phyloP scores from a whole-genome alignment of 2,888 invertebrate genomes.

The Hyposoter didymator region DNA sequence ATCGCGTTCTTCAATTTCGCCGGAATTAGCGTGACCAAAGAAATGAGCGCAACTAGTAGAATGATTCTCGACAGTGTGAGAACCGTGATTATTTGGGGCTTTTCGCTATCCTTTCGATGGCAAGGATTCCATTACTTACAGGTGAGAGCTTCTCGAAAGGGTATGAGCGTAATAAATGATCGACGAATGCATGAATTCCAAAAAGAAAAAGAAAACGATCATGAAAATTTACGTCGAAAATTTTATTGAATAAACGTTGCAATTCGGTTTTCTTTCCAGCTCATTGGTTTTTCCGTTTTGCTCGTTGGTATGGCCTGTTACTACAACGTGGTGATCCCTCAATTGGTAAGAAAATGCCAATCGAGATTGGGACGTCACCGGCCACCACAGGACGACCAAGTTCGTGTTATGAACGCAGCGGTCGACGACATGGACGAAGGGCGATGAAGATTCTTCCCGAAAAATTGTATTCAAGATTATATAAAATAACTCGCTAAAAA shows the following conservation, averaged over 20 bases:
- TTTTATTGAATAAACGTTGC: background rate
- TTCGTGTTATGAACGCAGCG: slow-evolving; percentile 79
- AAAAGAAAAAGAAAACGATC: background rate
- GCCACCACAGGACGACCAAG: slow-evolving; percentile 75
- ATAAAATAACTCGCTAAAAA: background rate
- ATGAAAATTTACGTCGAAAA: background rate
- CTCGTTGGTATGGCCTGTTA: slow-evolving; percentile 94
- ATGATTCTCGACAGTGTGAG: slow-evolving; percentile 96
- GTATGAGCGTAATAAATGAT: background rate
- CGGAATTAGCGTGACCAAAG: slow-evolving; percentile 96
- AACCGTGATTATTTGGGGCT: slow-evolving; percentile 95
- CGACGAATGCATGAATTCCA: background rate
- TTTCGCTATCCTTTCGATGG: slow-evolving; percentile 91
- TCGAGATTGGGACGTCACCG: slow-evolving; percentile 75
- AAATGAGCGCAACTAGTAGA: slow-evolving; percentile 95
- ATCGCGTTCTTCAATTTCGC: slow-evolving; percentile 98
- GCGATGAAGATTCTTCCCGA: slow-evolving; percentile 33
- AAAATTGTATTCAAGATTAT: background rate
- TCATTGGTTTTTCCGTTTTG: slow-evolving; percentile 91
- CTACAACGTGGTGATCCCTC: slow-evolving; percentile 87
- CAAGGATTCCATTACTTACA: slow-evolving; percentile 91
- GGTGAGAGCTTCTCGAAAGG: slow-evolving; percentile 29
- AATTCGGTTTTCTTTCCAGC: slow-evolving; percentile 82
- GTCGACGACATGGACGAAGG: slow-evolving; percentile 72
- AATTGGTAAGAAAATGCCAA: slow-evolving; percentile 76